These are phyloP conservation scores for Chamaetylas fuelleborni DNA, from an alignment of 2,113 vertebrate genomes.

Conservation along the genomic window DNA sequence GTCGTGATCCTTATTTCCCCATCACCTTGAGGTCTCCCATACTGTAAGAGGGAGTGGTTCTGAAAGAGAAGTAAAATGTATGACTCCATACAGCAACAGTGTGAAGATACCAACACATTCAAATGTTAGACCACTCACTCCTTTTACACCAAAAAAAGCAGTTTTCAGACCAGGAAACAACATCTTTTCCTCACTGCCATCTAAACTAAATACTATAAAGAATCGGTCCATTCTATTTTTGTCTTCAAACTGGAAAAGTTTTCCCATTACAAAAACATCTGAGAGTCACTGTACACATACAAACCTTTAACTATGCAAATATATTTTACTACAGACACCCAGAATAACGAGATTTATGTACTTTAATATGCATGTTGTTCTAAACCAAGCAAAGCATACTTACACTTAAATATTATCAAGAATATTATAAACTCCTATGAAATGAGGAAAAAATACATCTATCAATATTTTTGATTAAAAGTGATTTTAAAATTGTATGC, in stretches of 20 bases:
- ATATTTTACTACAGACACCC: not conserved
- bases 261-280: not conserved
- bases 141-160: not conserved
- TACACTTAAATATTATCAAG: not conserved
- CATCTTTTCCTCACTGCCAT: not conserved
- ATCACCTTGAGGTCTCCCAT: conserved; percentile 93
- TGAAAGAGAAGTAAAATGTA: conserved; percentile 58
- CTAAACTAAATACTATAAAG: not conserved
- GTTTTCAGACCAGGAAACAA: not conserved
- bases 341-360: not conserved
- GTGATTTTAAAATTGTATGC: not conserved
- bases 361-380: not conserved
- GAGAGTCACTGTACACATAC: not conserved
- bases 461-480: not conserved
- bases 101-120: not conserved
- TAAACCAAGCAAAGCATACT: not conserved
- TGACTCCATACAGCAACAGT: not conserved
- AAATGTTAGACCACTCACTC: not conserved
- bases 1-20: conserved; percentile 91
- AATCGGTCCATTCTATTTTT: not conserved
- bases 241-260: not conserved
- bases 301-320: not conserved
- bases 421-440: not conserved
- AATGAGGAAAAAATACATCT: not conserved
- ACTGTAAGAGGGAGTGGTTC: conserved; percentile 90